Conservation (phyloP, 2,888 invertebrate genomes). For the Synergus gifuensis region DNA sequence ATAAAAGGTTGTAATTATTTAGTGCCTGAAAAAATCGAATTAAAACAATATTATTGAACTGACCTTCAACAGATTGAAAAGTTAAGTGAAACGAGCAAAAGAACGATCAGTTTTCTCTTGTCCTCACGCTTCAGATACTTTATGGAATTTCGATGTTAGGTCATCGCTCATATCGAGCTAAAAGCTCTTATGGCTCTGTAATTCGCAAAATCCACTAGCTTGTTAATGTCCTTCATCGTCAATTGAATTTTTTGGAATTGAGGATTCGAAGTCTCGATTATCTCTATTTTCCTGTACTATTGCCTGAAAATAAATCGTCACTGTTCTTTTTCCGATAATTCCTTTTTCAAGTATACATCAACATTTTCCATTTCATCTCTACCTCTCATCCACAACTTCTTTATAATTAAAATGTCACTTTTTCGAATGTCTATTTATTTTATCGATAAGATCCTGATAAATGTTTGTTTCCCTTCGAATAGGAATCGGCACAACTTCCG, state of each 20-base stretch:
- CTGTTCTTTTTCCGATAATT: not conserved
- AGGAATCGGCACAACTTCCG: conserved; percentile 38
- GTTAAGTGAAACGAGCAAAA: not conserved
- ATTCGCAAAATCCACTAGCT: conserved; percentile 18
- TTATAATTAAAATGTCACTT: conserved; percentile 26
- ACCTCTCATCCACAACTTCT: conserved; percentile 6
- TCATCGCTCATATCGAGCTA: conserved; percentile 37
- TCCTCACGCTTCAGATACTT: conserved; percentile 10
- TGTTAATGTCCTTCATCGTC: conserved; percentile 20
- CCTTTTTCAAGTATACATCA: not conserved
- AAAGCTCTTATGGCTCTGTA: conserved; percentile 19
- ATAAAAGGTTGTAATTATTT: too few species aligned
- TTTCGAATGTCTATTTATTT: conserved; percentile 61
- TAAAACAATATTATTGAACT: too few species aligned
- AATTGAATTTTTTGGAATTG: conserved; percentile 29
- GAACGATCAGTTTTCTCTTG: not conserved
- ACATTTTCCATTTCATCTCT: not conserved
- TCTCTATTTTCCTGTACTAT: conserved; percentile 16
- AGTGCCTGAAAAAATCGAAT: too few species aligned
- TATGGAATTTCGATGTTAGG: conserved; percentile 22
- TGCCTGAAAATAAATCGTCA: not conserved
- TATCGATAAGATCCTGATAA: conserved; percentile 68
- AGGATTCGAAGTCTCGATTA: not conserved
- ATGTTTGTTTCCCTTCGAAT: conserved; percentile 61
- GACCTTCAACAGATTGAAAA: too few species aligned